Conservation (phyloP, 2,888 invertebrate genomes). For the Proisotoma minuta region DNA sequence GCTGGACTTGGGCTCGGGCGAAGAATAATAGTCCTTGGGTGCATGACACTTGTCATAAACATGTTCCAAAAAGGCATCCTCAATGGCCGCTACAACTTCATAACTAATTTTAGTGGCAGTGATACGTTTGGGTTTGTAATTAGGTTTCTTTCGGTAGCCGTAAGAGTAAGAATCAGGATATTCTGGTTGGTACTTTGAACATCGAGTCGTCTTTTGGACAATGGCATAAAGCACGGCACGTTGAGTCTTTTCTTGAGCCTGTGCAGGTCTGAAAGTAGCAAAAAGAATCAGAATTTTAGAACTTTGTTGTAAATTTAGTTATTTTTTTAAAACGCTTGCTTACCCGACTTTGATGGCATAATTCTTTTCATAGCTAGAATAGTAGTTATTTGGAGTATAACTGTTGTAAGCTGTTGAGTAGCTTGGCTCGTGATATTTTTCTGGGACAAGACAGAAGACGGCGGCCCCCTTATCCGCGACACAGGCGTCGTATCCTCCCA, state of each 20-base stretch:
- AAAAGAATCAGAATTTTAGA: too few species aligned
- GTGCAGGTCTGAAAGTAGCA: too few species aligned
- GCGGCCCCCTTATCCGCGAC: constrained; percentile 46
- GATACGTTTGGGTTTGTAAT: constrained; percentile 41
- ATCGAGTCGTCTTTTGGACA: constrained; percentile 33
- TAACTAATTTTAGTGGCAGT: constrained; percentile 37
- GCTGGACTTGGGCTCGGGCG: constrained; percentile 29
- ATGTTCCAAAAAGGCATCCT: constrained; percentile 38
- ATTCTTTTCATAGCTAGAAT: constrained; percentile 14
- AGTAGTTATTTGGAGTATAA: constrained; percentile 18
- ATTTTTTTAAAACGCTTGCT: too few species aligned
- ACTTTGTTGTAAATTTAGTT: too few species aligned
- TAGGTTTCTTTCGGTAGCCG: constrained; percentile 30
- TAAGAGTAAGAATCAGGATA: constrained; percentile 27
- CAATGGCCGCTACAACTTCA: constrained; percentile 33
- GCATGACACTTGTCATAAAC: constrained; percentile 38
- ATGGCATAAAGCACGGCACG: constrained; percentile 42
- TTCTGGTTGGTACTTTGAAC: constrained; percentile 31
- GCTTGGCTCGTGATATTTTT: constrained; percentile 18
- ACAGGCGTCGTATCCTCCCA: constrained; percentile 43
- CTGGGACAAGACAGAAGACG: constrained; percentile 41
- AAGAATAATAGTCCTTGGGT: constrained; percentile 34
- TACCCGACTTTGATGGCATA: too few species aligned
- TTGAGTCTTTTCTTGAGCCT: constrained; percentile 23
- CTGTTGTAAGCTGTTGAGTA: constrained; percentile 11